phyloP scores from a whole-genome alignment of 2,888 invertebrate genomes.

The Gastracanthus pulcherrimus region DNA sequence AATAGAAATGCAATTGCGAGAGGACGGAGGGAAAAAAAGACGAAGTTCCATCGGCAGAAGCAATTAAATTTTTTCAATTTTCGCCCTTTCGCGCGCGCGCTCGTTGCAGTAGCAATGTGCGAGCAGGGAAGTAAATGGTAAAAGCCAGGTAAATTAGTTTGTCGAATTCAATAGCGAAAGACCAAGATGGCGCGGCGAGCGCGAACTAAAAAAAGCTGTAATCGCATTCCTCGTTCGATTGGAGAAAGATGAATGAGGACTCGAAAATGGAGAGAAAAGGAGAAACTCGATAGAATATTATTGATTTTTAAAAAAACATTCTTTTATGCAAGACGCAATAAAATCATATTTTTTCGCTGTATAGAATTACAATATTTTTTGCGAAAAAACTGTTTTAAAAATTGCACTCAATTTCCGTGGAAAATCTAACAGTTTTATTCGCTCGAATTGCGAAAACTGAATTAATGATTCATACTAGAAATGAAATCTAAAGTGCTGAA shows the following conservation, averaged over 20 bases:
- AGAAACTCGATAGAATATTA: background rate
- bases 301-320: background rate
- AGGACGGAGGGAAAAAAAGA: no score
- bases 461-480: conserved; percentile 33
- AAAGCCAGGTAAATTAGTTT: conserved; percentile 39
- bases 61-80: conserved; percentile 35
- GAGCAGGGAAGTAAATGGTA: background rate
- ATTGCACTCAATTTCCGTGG: background rate
- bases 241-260: conserved; percentile 10
- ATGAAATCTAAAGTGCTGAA: background rate
- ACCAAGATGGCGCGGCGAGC: background rate
- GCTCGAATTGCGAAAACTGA: no score
- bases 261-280: background rate
- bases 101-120: no score
- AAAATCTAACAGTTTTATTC: no score
- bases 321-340: background rate
- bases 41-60: no score
- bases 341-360: background rate
- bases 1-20: background rate
- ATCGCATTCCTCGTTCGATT: conserved; percentile 23
- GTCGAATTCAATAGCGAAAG: conserved; percentile 9
- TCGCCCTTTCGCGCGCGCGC: no score
- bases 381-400: background rate
- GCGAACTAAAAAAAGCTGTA: background rate
- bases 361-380: background rate